These are phyloP conservation scores for Oenanthe oenanthe DNA, from an alignment of 2,113 vertebrate species.

Conservation along the genomic window DNA sequence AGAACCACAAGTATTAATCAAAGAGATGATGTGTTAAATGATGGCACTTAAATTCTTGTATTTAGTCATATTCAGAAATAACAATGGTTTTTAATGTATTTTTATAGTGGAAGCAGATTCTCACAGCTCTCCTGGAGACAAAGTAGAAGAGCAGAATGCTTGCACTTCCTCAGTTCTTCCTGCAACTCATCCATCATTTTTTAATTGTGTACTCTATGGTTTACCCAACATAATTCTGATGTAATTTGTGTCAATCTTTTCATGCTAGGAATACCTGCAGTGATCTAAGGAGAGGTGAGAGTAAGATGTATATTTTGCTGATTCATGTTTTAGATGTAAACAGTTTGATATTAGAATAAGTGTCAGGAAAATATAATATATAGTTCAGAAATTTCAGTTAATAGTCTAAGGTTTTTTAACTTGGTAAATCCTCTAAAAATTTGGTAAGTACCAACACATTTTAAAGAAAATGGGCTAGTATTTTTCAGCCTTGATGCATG, in stretches of 20 bases:
- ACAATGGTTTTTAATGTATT: background rate
- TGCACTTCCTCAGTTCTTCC: background rate
- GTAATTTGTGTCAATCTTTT: background rate
- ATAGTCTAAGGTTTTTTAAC: background rate
- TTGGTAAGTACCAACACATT: background rate
- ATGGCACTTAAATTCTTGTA: background rate
- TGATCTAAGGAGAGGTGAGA: background rate
- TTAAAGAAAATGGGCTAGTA: background rate
- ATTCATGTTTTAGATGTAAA: background rate
- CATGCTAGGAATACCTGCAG: background rate
- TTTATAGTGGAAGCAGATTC: constrained; percentile 41
- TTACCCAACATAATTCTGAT: constrained; percentile 73
- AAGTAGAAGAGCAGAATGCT: background rate
- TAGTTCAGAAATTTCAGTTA: background rate
- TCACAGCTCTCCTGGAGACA: background rate
- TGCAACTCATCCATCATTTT: constrained; percentile 41
- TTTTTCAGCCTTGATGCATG: background rate
- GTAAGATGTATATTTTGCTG: background rate
- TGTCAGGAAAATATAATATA: background rate
- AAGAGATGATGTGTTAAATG: background rate
- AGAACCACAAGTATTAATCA: background rate
- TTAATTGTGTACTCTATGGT: constrained; percentile 82
- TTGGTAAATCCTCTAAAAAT: background rate
- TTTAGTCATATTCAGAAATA: background rate
- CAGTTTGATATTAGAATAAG: background rate